Base-by-base conservation (phyloP, 2,113 vertebrate species). In the Grus americana region DNA sequence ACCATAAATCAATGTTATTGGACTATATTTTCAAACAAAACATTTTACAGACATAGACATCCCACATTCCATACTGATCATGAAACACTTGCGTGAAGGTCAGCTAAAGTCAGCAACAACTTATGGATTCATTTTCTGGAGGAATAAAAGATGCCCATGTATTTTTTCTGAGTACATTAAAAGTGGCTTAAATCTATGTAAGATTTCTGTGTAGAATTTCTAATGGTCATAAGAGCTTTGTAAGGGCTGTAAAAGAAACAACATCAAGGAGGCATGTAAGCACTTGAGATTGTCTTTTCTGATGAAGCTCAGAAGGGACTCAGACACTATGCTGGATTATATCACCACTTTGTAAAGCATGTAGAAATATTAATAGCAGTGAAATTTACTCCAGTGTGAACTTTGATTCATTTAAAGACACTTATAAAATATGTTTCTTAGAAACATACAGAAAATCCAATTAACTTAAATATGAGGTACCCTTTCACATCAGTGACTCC, bases 1-100 rank as follows among this genome's bases (percentile, higher is more conserved):
- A 96, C 93, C 66, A 93, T 98, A 98, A 98, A 97, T 98, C 97
- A 98, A 93, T 96, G 91, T 97, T 98, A 98, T 97, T 98, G 94
- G 96, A 95, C 92, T 90, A 83, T 97, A 97, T 97, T 98, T 98
- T 96, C 93, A 97, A 98, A 97, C 96, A 98, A 98, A 98, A 97
- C 82, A 94, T 98, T 96, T 97, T 96, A 88, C 94, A 97, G 90
- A 97, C 83, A 78, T n/a, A 97, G 91, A 86, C 95, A 92, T 91
- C 70, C 29, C 55, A 96, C 90, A 90, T 96, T 95, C 84, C 91
- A 88, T 96, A 95, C 96, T 94, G 88, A 96, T 91, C 95, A 84
- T 93, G 95, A 72, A 94, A 94, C 57, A 79, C 71, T 94, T 82
- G 82, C 59, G 11, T 96, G 96, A 98, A 98, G 98, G 98, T 98